phyloP scores from a whole-genome alignment of 2,113 vertebrate species.

The Solenodon paradoxus region DNA sequence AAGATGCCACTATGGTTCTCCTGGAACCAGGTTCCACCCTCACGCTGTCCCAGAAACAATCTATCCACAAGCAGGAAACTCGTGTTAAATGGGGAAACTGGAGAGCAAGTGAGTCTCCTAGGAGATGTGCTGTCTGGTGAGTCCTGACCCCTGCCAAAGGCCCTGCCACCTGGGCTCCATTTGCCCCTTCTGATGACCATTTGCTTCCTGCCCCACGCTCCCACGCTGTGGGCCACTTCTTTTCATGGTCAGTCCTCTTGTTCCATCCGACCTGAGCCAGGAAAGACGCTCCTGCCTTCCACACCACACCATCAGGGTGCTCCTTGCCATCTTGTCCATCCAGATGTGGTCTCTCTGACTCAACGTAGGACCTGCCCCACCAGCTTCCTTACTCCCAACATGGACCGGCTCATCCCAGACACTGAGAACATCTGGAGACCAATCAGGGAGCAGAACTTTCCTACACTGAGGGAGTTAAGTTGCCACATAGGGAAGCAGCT shows the following conservation, averaged over 20 bases:
- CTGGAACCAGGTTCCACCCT: neutral
- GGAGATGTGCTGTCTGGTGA: neutral
- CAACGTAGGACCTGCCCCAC: neutral
- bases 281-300: neutral
- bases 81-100: accelerated
- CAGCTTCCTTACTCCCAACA: neutral
- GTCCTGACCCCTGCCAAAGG: too few relatives aligned
- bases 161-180: neutral
- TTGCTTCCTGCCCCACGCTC: neutral
- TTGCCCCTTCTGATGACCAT: neutral
- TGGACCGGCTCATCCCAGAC: neutral
- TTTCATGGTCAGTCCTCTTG: neutral
- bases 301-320: neutral
- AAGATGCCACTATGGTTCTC: neutral
- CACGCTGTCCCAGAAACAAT: neutral
- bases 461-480: too few relatives aligned
- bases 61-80: neutral
- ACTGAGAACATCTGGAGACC: neutral
- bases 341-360: neutral
- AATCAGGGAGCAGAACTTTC: neutral
- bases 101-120: neutral
- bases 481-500: neutral
- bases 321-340: neutral
- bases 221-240: neutral
- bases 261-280: neutral